A percentile compares a stretch with the other conserved stretches of the same genome.
Conservation (phyloP, 2,797 vertebrate genomes). For the Ctenopoma multispine region DNA sequence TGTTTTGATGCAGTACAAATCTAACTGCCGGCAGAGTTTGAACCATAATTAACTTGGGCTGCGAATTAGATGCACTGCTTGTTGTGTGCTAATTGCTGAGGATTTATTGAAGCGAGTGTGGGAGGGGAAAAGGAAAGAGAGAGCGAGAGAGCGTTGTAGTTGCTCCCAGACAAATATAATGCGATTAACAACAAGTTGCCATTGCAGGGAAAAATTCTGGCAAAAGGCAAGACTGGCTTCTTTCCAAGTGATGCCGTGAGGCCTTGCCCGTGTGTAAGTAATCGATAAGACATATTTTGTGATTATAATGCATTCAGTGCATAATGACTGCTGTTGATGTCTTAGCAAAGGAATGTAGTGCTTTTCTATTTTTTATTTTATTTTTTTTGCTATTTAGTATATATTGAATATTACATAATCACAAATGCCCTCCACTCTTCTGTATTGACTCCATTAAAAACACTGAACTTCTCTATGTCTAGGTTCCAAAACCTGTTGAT, state of each 20-base stretch:
- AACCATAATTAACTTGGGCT: conserved; percentile 83
- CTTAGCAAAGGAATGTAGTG: conserved; percentile 44
- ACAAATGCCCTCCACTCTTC: conserved; percentile 52
- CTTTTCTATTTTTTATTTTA: too few species aligned
- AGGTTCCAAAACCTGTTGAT: conserved; percentile 96
- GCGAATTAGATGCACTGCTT: conserved; percentile 80
- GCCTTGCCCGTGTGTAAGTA: conserved; percentile 95
- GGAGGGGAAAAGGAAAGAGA: conserved; percentile 46
- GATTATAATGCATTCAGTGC: conserved; percentile 64
- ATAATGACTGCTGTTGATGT: conserved; percentile 69
- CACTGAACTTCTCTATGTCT: conserved; percentile 48
- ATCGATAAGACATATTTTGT: conserved; percentile 67
- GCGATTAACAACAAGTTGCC: conserved; percentile 75
- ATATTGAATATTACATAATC: conserved; percentile 69
- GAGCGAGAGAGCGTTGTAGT: conserved; percentile 28
- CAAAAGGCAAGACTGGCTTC: conserved; percentile 93
- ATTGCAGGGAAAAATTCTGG: conserved; percentile 91
- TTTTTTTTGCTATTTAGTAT: conserved; percentile 52
- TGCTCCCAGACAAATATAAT: conserved; percentile 78
- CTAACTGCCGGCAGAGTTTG: conserved; percentile 79
- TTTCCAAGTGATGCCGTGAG: conserved; percentile 96
- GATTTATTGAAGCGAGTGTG: conserved; percentile 78
- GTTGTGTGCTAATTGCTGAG: conserved; percentile 83
- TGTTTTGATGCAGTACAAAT: conserved; percentile 82
- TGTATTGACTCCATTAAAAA: conserved; percentile 58